phyloP scores from a whole-genome alignment of 2,888 invertebrate species.

The Drosophila neonasuta region DNA sequence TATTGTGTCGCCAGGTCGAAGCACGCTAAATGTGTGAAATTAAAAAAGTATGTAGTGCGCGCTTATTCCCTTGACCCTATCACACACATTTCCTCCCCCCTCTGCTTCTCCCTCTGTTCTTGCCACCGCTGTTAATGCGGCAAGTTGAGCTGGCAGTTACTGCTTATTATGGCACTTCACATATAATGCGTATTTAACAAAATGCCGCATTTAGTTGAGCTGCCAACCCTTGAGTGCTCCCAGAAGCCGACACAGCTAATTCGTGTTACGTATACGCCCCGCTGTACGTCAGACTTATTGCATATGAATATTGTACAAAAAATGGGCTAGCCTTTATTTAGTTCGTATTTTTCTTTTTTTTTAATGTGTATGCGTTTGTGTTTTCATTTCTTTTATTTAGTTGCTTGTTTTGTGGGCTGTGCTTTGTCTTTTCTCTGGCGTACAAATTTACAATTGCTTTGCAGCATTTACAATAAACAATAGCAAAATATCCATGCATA shows the following conservation, averaged over 20 bases:
- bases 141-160: conserved; percentile 44
- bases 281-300: neutral
- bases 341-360: neutral
- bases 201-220: conserved; percentile 60
- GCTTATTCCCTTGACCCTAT: conserved; percentile 10
- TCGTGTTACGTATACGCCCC: conserved; percentile 38
- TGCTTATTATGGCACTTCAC: conserved; percentile 71
- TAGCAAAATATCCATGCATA: conserved; percentile 39
- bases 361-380: conserved; percentile 6
- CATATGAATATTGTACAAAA: conserved; percentile 23
- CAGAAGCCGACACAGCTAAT: conserved; percentile 34
- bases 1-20: conserved; percentile 1
- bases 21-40: conserved; percentile 20
- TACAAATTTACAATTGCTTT: conserved; percentile 51
- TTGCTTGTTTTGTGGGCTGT: conserved; percentile 22
- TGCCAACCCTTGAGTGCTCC: conserved; percentile 20
- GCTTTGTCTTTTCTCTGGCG: conserved; percentile 37
- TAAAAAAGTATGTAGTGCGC: conserved; percentile 11
- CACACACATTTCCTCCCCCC: conserved; percentile 10
- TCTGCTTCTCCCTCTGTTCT: too few relatives aligned
- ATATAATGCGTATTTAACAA: conserved; percentile 69
- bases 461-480: conserved; percentile 46
- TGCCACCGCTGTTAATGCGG: conserved; percentile 44
- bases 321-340: conserved; percentile 2
- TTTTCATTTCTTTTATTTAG: conserved; percentile 8